A percentile compares a stretch with the other conserved stretches of the same genome.
These are phyloP conservation scores for Callipepla californica DNA, from an alignment of 2,113 vertebrate genomes.

Conservation along the genomic window DNA sequence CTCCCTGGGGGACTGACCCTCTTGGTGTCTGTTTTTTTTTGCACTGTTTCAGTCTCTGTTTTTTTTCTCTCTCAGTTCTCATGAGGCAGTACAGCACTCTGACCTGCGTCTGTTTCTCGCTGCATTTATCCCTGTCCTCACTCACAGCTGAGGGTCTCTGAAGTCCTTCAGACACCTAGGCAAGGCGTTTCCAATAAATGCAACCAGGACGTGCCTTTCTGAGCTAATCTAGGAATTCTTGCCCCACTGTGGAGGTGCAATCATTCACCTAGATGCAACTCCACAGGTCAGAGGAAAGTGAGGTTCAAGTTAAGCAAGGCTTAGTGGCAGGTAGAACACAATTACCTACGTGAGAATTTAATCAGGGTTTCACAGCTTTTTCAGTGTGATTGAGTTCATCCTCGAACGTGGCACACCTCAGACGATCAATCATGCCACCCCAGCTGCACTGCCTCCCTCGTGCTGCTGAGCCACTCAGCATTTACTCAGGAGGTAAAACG, in stretches of 20 bases:
- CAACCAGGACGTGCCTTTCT: neutral
- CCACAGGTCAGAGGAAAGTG: neutral
- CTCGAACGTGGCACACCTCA: neutral
- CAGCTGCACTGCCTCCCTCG: neutral
- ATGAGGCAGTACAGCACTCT: neutral
- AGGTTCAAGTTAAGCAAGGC: fast-evolving
- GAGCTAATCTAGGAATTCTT: neutral
- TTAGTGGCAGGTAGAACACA: neutral
- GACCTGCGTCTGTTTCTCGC: neutral
- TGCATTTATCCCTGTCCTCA: neutral
- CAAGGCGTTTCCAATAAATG: neutral
- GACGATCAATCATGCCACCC: neutral
- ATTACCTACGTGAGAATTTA: neutral
- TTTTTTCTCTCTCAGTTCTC: neutral
- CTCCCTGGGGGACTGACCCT: neutral
- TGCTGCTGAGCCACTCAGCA: neutral
- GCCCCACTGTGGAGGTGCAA: neutral
- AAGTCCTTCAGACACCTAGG: neutral
- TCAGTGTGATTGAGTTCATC: neutral
- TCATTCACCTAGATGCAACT: neutral
- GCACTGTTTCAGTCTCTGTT: neutral
- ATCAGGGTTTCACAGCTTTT: neutral
- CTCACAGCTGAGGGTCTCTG: neutral
- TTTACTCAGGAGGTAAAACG: neutral
- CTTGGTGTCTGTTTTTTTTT: neutral